phyloP scores from a whole-genome alignment of 1,140 invertebrate species.

The Atta cephalotes region DNA sequence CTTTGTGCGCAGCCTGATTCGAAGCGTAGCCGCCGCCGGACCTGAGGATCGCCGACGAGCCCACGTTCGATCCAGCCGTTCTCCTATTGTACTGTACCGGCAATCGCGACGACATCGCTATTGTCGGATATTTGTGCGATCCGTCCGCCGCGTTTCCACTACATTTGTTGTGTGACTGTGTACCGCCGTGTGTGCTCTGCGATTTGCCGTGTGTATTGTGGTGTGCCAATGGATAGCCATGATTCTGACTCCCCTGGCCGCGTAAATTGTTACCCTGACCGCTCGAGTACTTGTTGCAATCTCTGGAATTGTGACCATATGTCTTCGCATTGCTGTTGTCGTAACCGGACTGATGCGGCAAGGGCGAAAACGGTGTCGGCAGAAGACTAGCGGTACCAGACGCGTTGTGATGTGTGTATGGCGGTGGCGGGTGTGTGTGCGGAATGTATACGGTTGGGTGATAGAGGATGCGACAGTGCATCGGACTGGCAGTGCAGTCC shows the following conservation, averaged over 20 bases:
- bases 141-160: constrained; percentile 37
- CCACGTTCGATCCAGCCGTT: constrained; percentile 58
- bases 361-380: constrained; percentile 76
- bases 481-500: constrained; percentile 73
- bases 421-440: constrained; percentile 68
- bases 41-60: constrained; percentile 70
- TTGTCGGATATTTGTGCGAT: constrained; percentile 66
- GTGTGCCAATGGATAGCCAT: constrained; percentile 9
- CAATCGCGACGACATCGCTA: constrained; percentile 66
- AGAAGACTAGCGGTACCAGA: constrained; percentile 78
- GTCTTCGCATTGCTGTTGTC: constrained; percentile 54
- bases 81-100: constrained; percentile 65
- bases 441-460: constrained; percentile 81
- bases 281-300: constrained; percentile 58
- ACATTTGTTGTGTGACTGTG: constrained; percentile 64
- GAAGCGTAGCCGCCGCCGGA: constrained; percentile 54
- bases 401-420: constrained; percentile 65
- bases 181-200: constrained; percentile 35
- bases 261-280: constrained; percentile 6
- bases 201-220: constrained; percentile 66
- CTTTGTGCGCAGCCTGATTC: constrained; percentile 51
- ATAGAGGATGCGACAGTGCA: constrained; percentile 83
- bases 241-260: constrained; percentile 59
- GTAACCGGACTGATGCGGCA: constrained; percentile 68
- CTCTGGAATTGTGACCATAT: constrained; percentile 62